A percentile compares a stretch with the other conserved stretches of the same genome.
Evolutionary conservation across 2,888 invertebrate genomes (phyloP).

Genomic region (Deroplatys truncata): DNA sequence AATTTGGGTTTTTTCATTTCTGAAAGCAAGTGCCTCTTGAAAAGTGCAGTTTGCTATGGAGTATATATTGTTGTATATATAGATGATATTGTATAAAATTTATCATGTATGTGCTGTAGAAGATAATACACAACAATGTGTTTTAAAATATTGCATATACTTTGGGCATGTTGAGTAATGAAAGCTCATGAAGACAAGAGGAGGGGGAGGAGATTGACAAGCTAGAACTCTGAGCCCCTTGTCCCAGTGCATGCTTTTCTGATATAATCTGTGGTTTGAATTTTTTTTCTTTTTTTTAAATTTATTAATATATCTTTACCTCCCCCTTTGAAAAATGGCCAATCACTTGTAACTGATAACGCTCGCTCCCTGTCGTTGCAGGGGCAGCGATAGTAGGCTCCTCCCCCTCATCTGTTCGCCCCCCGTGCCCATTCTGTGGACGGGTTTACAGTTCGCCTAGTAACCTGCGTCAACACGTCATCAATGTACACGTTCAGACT

Average conservation of each 20-base stretch:
- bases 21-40: too few species aligned
- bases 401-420: slow-evolving; percentile 44
- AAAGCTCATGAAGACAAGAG: background rate
- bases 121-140: too few species aligned
- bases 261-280: background rate
- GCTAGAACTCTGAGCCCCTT: background rate
- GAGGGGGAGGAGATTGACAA: background rate
- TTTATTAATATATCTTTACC: too few species aligned
- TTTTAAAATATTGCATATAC: too few species aligned
- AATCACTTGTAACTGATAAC: slow-evolving; percentile 16
- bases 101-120: too few species aligned
- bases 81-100: too few species aligned
- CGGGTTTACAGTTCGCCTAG: slow-evolving; percentile 65
- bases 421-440: slow-evolving; percentile 67
- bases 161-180: background rate
- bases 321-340: too few species aligned
- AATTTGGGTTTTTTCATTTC: too few species aligned
- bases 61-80: too few species aligned
- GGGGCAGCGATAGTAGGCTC: slow-evolving; percentile 29
- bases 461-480: slow-evolving; percentile 65
- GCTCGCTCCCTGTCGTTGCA: slow-evolving; percentile 30
- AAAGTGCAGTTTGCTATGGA: too few species aligned
- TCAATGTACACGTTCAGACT: slow-evolving; percentile 58
- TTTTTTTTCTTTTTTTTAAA: background rate
- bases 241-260: background rate